Conservation (phyloP, 2,888 invertebrate species). For the Lampropteryx suffumata region DNA sequence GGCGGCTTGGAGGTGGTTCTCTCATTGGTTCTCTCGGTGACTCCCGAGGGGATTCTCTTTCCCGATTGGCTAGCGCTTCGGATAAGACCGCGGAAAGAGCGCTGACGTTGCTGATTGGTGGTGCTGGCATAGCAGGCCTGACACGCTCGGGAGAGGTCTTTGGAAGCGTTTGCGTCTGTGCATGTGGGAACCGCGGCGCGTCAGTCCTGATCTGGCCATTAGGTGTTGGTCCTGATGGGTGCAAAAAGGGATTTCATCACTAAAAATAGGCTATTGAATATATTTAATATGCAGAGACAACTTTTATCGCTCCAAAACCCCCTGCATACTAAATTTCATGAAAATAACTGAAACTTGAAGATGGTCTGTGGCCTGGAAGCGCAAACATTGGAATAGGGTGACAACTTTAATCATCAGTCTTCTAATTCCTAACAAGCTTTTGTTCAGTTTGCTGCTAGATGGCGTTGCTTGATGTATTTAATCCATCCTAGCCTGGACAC, state of each 20-base stretch:
- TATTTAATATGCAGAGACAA: too few species aligned
- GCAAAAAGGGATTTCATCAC: not conserved
- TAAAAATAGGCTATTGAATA: too few species aligned
- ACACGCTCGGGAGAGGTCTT: conserved; percentile 63
- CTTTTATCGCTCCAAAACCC: too few species aligned
- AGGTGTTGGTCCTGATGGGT: conserved; percentile 56
- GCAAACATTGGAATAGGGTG: too few species aligned
- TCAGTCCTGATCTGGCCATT: conserved; percentile 70
- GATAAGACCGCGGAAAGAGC: conserved; percentile 67
- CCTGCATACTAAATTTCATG: too few species aligned
- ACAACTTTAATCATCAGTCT: too few species aligned
- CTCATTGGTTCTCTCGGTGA: conserved; percentile 64
- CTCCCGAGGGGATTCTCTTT: conserved; percentile 43
- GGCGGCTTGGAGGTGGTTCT: conserved; percentile 19
- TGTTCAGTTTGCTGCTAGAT: too few species aligned
- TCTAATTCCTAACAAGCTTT: too few species aligned
- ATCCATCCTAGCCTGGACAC: too few species aligned
- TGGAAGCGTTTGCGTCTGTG: conserved; percentile 50
- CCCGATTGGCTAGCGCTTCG: conserved; percentile 60
- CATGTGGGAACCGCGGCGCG: conserved; percentile 62
- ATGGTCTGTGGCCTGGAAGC: too few species aligned
- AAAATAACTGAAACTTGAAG: too few species aligned
- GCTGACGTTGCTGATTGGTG: conserved; percentile 52
- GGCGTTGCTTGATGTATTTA: too few species aligned
- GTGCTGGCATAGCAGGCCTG: conserved; percentile 46